Percentiles rank a stretch among this genome's conserved stretches.
phyloP scores from a whole-genome alignment of 2,113 vertebrate genomes.

The Indicator maculatus region DNA sequence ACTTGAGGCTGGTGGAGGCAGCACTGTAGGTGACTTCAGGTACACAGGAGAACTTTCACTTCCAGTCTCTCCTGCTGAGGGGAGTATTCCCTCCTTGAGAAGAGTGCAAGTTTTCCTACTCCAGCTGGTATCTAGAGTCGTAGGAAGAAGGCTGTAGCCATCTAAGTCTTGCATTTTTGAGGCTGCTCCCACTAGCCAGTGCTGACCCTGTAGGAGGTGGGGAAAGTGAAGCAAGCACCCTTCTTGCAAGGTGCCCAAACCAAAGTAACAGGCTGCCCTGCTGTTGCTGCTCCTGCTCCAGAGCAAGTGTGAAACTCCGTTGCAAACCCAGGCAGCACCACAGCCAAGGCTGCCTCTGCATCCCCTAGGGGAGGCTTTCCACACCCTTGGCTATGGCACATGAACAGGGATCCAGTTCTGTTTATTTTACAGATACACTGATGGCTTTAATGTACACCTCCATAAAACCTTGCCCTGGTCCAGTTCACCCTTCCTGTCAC shows the following conservation, averaged over 20 bases:
- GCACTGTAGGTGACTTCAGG: background rate
- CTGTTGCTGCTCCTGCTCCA: background rate
- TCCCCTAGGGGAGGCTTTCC: background rate
- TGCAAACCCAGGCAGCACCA: background rate
- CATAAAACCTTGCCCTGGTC: background rate
- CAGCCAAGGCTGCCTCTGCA: background rate
- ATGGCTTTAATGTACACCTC: slow-evolving; percentile 28
- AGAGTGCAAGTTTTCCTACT: background rate
- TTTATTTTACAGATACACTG: slow-evolving; percentile 56
- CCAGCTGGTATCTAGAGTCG: background rate
- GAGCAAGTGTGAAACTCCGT: background rate
- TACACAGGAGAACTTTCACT: background rate
- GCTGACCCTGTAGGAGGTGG: background rate
- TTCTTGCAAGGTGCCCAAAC: background rate
- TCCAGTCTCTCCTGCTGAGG: background rate
- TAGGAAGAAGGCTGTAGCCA: background rate
- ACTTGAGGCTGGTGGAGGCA: background rate
- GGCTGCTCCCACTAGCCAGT: background rate
- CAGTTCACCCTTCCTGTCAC: background rate
- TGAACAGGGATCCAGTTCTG: background rate
- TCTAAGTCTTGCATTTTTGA: background rate
- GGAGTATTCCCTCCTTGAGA: background rate
- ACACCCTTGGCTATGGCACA: background rate
- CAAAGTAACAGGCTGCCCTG: background rate
- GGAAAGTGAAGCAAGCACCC: background rate